Percentiles rank a stretch among this genome's conserved stretches.
Evolutionary conservation across 1,140 invertebrate genomes (phyloP).

Genomic region (Hypothenemus hampei): DNA sequence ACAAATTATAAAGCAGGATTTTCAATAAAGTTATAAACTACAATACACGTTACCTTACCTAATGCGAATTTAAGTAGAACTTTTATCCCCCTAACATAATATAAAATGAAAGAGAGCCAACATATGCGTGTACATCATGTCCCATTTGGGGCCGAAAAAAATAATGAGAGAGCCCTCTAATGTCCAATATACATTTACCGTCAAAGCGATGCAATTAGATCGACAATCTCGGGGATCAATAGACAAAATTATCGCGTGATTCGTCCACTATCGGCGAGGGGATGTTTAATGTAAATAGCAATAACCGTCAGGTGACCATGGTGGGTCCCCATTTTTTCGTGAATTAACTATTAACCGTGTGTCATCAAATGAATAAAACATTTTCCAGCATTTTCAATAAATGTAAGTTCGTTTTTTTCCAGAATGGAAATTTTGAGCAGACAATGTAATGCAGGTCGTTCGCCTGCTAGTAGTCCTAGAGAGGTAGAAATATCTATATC

Average conservation of each 20-base stretch:
- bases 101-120: no score
- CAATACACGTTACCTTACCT: no score
- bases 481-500: slow-evolving; percentile 29
- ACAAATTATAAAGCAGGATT: no score
- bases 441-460: no score
- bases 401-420: neutral
- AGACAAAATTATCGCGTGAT: slow-evolving; percentile 38
- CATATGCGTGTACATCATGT: slow-evolving; percentile 17
- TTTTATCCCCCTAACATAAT: no score
- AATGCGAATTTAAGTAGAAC: no score
- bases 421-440: neutral
- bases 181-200: slow-evolving; percentile 27
- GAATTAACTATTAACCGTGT: neutral
- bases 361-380: neutral
- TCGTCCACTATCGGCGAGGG: neutral
- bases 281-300: slow-evolving; percentile 34
- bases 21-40: no score
- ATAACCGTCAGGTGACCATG: slow-evolving; percentile 1
- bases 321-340: neutral
- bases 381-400: neutral
- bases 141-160: slow-evolving; percentile 16
- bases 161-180: slow-evolving; percentile 27
- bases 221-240: slow-evolving; percentile 42
- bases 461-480: slow-evolving; percentile 36
- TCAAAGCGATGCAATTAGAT: slow-evolving; percentile 33